Conservation (phyloP, 1,140 invertebrate species). For the Fopius arisanus region DNA sequence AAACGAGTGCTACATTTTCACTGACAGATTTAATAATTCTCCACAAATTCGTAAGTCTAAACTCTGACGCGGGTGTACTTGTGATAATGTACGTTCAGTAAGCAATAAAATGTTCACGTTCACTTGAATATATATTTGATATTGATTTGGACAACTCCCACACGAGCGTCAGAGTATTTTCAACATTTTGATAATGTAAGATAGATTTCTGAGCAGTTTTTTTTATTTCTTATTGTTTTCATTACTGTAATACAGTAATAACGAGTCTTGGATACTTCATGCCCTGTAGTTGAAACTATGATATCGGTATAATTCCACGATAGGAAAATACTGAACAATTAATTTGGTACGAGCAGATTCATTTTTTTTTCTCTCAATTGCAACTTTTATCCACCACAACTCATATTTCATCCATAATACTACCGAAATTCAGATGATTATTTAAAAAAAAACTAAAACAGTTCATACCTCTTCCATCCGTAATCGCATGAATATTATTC, state of each 20-base stretch:
- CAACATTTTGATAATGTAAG: slow-evolving; percentile 21
- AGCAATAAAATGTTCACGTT: not conserved
- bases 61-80: slow-evolving; percentile 10
- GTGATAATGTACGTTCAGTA: slow-evolving; percentile 7
- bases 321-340: slow-evolving; percentile 24
- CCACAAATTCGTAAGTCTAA: slow-evolving; percentile 28
- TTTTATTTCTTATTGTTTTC: slow-evolving; percentile 22
- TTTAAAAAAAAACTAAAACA: slow-evolving; percentile 17
- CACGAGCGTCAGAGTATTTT: not conserved
- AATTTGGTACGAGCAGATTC: slow-evolving; percentile 1
- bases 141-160: not conserved
- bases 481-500: slow-evolving; percentile 17
- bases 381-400: not conserved
- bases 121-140: slow-evolving; percentile 1
- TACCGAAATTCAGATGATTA: slow-evolving; percentile 17
- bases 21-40: slow-evolving; percentile 47
- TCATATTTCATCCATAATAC: slow-evolving; percentile 16
- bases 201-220: slow-evolving; percentile 37
- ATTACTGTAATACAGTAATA: slow-evolving; percentile 1
- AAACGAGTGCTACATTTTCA: slow-evolving; percentile 44
- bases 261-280: slow-evolving; percentile 20
- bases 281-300: not conserved
- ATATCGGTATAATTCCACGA: slow-evolving; percentile 23
- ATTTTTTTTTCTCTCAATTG: slow-evolving; percentile 6
- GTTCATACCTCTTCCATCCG: not conserved